Conservation (phyloP, 64 coral and sea anemone genomes). For the Stichodactyla mertensii region DNA sequence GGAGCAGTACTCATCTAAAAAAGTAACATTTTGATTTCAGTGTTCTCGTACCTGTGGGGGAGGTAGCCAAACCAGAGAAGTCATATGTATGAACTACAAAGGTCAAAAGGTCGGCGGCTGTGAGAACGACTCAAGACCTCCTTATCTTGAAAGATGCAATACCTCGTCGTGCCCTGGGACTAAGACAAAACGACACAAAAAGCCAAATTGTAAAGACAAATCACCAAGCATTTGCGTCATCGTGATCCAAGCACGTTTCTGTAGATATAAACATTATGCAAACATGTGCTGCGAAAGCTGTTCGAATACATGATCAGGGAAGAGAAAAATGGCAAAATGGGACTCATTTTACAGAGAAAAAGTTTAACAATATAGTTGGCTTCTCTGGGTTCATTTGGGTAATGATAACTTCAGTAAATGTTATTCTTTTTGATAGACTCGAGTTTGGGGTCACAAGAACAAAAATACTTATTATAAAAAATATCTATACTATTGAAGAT, state of each 20-base stretch:
- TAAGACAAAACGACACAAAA: background rate
- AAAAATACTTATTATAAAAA: background rate
- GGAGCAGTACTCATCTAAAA: no score
- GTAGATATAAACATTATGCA: conserved; percentile 49
- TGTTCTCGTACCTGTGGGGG: conserved; percentile 77
- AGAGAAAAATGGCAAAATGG: background rate
- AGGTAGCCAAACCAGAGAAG: conserved; percentile 54
- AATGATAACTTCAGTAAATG: no score
- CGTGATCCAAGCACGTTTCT: conserved; percentile 71
- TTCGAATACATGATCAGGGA: background rate
- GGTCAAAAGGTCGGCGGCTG: conserved; percentile 61
- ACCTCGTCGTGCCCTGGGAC: conserved; percentile 46
- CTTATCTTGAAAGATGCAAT: conserved; percentile 53
- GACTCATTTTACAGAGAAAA: background rate
- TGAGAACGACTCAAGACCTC: conserved; percentile 48
- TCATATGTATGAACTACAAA: conserved; percentile 66
- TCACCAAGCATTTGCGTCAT: conserved; percentile 43
- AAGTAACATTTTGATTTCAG: conserved; percentile 28
- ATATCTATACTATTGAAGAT: background rate
- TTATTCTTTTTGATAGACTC: background rate
- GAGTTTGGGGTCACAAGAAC: conserved; percentile 28
- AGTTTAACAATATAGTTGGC: no score
- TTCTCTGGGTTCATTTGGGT: no score
- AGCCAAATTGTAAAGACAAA: conserved; percentile 31
- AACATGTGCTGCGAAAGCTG: conserved; percentile 84